Base-by-base conservation (phyloP, 2,113 vertebrate species). In the Apeltes quadracus region DNA sequence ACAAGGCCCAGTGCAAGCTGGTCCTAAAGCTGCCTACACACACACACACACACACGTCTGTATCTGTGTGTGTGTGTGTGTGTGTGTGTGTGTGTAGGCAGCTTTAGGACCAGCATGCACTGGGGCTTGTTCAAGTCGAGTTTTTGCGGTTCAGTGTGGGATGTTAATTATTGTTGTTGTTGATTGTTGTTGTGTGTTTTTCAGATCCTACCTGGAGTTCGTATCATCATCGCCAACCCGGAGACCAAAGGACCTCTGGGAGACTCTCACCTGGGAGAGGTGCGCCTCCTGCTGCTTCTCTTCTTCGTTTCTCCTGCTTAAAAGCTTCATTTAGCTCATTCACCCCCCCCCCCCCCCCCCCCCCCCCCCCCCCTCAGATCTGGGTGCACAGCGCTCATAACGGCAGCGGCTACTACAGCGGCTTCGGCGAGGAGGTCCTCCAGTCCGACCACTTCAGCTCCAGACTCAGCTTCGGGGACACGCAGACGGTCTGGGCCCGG, bases 331-430 rank as follows among this genome's bases (percentile, higher is more conserved):
- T 50, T 22, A 22, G 3, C n/a, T 22, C 10, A 22, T 50, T 22
- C 20, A 12, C 12, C 41, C 41, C 7, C 3, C 14, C 20, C 7
- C 44, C 1, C 5, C 16, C 43, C 16, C 43, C 43, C 7, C 43
- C 9, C 3, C 18, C 2, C 43, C 1, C 5, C 16, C 44, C 18
- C 18, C 16, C 16, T 18, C 12, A 99, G 97, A 98, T 99, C 86
- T 99, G 97, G 97, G 97, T 98, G 68, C 96, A 98, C 88, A 98
- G 97, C 29, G 95, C 94, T 85, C 97, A 99, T 70, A 99, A 99
- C 0, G 97, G 97, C 91, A 98, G 96, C 61, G 97, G 97, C 1
- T 99, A 99, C 89, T 99, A 98, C 88, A 99, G 96, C 27, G 96
- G 97, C 51, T 99, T 98, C 25, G 97, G 97, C 44, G 97, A 98